Base-by-base conservation (phyloP, 2,113 vertebrate genomes). In the Myxocyprinus asiaticus region DNA sequence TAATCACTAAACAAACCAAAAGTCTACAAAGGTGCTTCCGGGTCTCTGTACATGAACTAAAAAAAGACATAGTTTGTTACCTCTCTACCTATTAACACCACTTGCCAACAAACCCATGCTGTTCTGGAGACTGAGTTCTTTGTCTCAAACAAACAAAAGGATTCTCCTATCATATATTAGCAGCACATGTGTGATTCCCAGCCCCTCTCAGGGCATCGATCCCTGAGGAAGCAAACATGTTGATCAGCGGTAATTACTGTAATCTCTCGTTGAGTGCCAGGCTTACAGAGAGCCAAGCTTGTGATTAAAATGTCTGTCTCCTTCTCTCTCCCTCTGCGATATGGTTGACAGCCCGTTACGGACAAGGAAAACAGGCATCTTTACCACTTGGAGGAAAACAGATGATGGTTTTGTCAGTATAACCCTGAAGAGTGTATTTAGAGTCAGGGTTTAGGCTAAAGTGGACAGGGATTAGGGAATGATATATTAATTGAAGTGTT, bases 221-320 rank as follows among this genome's bases (percentile, higher is more conserved):
- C 89, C 22, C 78, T 55, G 69, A 83, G 90, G 92, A 91, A 92
- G 90, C 88, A 86, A 88, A 88, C 88, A 82, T 91, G 90, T 87
- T 93, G 90, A 93, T 94, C 91, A 89, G 89, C 56, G 89, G 86
- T 91, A 92, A 94, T 94, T 91, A 93, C 90, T 91, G 90, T 91
- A 91, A 90, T 88, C 82, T 71, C 76, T 51, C 8, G 6, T 15
- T 42, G 83, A 82, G 67, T 81, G 83, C 65, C 81, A 82, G 79
- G 44, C 65, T 22, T 48, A 63, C 76, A 74, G 76, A 81, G 81
- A 78, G 58, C 77, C 64, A 63, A 79, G 81, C 82, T 82, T 79
- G 82, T 86, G 82, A 88, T 88, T 88, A 86, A 86, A 73, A 75
- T 67, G 78, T 84, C 85, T 55, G 59, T 81, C 72, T 83, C 74